phyloP scores from a whole-genome alignment of 2,113 vertebrate genomes.

The Megatriorchis doriae region DNA sequence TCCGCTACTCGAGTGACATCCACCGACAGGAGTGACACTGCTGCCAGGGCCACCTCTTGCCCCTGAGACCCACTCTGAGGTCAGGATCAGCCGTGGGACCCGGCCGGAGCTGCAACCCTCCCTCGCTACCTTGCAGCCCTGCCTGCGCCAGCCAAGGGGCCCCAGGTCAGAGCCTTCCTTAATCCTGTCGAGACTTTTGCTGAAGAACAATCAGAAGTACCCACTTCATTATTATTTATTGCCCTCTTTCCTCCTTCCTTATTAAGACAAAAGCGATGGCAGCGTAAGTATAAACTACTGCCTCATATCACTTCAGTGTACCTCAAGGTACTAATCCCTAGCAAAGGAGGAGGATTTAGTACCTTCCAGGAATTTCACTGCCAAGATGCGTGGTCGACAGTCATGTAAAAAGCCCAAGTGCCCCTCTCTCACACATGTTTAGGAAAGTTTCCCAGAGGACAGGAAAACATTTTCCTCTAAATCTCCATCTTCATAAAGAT shows the following conservation, averaged over 20 bases:
- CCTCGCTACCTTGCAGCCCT: neutral
- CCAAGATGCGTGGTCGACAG: neutral
- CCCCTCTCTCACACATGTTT: neutral
- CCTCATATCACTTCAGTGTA: neutral
- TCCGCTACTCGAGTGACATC: neutral
- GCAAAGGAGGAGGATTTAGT: neutral
- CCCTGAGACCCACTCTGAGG: neutral
- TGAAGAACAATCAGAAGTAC: neutral
- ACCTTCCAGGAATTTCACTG: neutral
- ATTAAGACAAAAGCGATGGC: neutral
- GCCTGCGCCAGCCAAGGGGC: neutral
- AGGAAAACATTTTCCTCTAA: neutral
- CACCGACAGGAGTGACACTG: neutral
- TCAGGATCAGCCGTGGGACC: neutral
- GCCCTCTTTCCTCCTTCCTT: neutral
- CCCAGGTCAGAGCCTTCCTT: neutral
- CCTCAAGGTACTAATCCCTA: neutral
- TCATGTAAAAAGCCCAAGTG: neutral
- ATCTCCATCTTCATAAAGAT: neutral
- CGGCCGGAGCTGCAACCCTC: neutral
- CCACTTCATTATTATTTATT: neutral
- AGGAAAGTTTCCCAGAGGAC: neutral
- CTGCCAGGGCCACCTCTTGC: accelerated
- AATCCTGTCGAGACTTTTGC: neutral
- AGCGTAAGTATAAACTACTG: neutral